Evolutionary conservation across 2,797 vertebrate species (phyloP), one percentile per base, ranked within the genome.

Genomic region (Diglossa cyanea): DNA sequence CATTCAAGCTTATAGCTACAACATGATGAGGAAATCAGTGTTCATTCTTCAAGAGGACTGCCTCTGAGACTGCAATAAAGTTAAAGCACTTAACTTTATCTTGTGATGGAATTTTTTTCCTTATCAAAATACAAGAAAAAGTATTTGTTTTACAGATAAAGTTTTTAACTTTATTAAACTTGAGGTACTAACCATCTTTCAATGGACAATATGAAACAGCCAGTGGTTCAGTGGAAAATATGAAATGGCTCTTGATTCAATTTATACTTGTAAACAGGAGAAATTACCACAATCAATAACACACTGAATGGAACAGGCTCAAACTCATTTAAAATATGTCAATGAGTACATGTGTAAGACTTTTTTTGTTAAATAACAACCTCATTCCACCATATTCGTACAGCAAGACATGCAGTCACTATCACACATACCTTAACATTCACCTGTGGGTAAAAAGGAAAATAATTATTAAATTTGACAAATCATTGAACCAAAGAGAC

Each of bases 101-200:
- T 95, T 88, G 51, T 87, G 17, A 17, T 82, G 37, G 48, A 65
- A 84, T 78, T 6, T 9, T 76, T 76, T 77, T 39, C n/a, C 45
- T 35, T 44, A 74, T 66, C 51, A 68, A 83, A 96, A 87, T 6
- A 75, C 58, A 87, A 71, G 61, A 48, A 31, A 88, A 80, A 18
- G 62, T 30, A 63, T 81, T 90, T 84, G 18, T n/a, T 74, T 88
- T 76, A 60, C 39, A 24, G 57, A 17, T 94, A 86, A 94, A 93
- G 75, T 87, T 89, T 53, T 90, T 87, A 90, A 73, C 28, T 95
- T 97, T 78, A 92, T 94, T 93, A 92, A 97, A 93, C 33, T 84
- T 33, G 74, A 93, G 79, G 39, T 60, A 83, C 61, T 74, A 67
- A 45, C 39, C 35, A 71, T 68, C 74, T 73, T 97, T 95, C n/a